A percentile compares a stretch with the other conserved stretches of the same genome.
Conservation (phyloP, 2,888 invertebrate genomes). For the Dorcus parallelipipedus region DNA sequence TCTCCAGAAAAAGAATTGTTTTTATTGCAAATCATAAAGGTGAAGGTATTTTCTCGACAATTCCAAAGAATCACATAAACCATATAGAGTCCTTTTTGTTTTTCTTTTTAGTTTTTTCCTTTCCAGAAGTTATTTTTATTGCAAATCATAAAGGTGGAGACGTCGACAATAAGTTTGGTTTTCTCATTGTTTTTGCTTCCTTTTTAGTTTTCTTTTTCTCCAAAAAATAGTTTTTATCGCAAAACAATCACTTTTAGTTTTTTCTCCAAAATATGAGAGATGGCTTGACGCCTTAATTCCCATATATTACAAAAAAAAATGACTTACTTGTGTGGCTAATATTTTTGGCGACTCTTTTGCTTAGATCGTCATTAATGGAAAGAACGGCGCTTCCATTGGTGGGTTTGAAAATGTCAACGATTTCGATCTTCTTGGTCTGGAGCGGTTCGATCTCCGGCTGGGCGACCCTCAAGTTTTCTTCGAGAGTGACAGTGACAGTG, state of each 20-base stretch:
- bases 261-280: too few relatives aligned
- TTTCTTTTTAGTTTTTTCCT: neutral
- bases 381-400: neutral
- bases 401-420: slow-evolving; percentile 17
- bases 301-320: neutral
- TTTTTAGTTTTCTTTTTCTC: too few relatives aligned
- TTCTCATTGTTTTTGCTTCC: too few relatives aligned
- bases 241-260: too few relatives aligned
- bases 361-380: neutral
- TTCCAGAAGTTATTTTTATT: too few relatives aligned
- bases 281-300: too few relatives aligned
- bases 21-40: neutral
- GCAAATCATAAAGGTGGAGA: neutral
- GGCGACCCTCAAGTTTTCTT: slow-evolving; percentile 40
- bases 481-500: too few relatives aligned
- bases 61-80: too few relatives aligned
- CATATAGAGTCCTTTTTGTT: too few relatives aligned
- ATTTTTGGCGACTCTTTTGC: neutral
- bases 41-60: neutral
- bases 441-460: slow-evolving; percentile 46
- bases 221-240: too few relatives aligned
- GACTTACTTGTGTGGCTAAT: neutral
- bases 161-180: neutral
- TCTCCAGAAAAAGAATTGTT: neutral
- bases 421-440: slow-evolving; percentile 29